phyloP scores from a whole-genome alignment of 2,888 invertebrate genomes.

The Lasius platythorax region DNA sequence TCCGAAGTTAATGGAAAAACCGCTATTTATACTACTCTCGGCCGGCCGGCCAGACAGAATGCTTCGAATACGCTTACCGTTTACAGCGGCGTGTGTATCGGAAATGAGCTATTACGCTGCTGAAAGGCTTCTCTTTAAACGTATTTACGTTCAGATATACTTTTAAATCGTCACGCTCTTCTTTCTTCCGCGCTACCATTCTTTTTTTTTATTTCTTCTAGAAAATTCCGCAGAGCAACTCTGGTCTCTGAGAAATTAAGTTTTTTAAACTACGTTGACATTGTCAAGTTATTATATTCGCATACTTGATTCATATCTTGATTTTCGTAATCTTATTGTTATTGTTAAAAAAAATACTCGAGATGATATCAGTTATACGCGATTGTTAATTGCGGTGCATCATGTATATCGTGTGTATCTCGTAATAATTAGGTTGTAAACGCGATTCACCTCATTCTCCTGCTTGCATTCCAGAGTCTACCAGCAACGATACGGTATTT shows the following conservation, averaged over 20 bases:
- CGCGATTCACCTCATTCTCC: constrained; percentile 20
- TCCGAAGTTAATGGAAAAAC: constrained; percentile 49
- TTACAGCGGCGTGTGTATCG: constrained; percentile 32
- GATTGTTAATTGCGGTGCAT: not conserved
- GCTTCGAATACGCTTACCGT: constrained; percentile 29
- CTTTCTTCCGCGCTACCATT: not conserved
- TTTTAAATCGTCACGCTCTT: constrained; percentile 5
- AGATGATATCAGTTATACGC: not conserved
- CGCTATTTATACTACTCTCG: constrained; percentile 32
- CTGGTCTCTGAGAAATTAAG: constrained; percentile 20
- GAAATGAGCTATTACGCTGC: constrained; percentile 52
- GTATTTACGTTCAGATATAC: constrained; percentile 42
- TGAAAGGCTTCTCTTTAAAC: constrained; percentile 42
- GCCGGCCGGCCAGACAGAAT: not conserved
- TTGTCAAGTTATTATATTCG: not conserved
- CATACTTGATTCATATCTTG: not conserved
- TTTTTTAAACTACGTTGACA: constrained; percentile 14
- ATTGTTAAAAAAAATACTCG: not conserved
- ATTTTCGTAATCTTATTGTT: not conserved
- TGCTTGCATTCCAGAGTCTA: constrained; percentile 37
- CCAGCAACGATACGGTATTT: constrained; percentile 46
- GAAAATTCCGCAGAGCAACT: not conserved
- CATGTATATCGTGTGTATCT: constrained; percentile 9
- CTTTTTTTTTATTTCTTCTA: constrained; percentile 1
- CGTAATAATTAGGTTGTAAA: constrained; percentile 44